phyloP scores from a whole-genome alignment of 2,113 vertebrate species.

The Callocephalon fimbriatum region DNA sequence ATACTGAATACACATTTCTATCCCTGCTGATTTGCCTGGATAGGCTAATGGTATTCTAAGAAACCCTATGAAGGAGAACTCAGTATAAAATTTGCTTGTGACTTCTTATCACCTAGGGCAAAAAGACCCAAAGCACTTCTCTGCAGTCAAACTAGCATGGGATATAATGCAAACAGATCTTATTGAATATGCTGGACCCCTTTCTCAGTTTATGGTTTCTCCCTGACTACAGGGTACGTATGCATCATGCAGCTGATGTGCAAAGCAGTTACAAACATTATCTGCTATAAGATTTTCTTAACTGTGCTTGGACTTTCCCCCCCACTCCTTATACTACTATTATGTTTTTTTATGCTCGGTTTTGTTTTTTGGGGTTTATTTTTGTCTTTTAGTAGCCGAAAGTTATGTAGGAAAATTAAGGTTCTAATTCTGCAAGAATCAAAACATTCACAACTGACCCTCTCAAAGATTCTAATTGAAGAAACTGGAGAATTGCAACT shows the following conservation, averaged over 20 bases:
- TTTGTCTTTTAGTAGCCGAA: neutral
- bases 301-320: neutral
- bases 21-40: neutral
- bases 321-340: neutral
- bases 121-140: neutral
- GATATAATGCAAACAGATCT: neutral
- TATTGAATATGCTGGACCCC: neutral
- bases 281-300: neutral
- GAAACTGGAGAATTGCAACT: neutral
- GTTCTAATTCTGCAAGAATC: neutral
- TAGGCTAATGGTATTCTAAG: neutral
- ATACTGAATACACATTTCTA: neutral
- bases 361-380: neutral
- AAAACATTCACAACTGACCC: neutral
- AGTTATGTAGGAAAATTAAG: neutral
- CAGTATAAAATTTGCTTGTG: neutral
- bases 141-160: neutral
- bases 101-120: neutral
- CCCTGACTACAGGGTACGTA: neutral
- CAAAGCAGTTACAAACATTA: neutral
- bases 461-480: neutral
- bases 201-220: neutral
- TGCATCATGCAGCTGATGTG: neutral
- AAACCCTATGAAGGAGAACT: neutral
- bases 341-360: neutral